Base-by-base conservation (phyloP, 2,113 vertebrate genomes). In the Psettodes erumei region DNA sequence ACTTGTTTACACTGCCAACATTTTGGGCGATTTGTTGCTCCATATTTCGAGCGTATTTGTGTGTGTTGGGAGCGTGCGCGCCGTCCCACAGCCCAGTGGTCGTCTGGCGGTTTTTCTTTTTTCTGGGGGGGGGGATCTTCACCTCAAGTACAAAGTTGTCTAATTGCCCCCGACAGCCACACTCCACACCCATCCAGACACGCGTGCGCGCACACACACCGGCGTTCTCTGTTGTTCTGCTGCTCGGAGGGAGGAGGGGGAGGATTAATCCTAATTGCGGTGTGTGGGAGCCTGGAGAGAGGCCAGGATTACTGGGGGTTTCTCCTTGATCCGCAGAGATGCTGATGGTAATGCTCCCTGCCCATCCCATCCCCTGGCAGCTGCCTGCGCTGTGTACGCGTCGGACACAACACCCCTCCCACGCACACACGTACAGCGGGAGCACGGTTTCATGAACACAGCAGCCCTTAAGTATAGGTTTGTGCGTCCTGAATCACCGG, bases 381-480 rank as follows among this genome's bases (percentile, higher is more conserved):
- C 76, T 66, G 83, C 71, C 83, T 73, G 67, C n/a, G 1, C 64
- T 4, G 1, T 79, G 63, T 62, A 77, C 69, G 21, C 84, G 60
- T 79, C 55, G 37, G 71, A 50, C 37, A 23, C 86, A 79, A 85
- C 21, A 65, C 87, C 87, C 75, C 83, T 86, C 87, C 82, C 86
- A 81, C 62, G 25, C 81, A 67, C 83, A 58, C 75, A 79, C n/a
- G n/a, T 68, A 70, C 71, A 69, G 40, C 8, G 15, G n/a, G 86
- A 83, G 85, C 79, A 73, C 33, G 70, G 82, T 86, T 84, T 89
- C 88, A 85, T 47, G 76, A 88, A 62, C 77, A 37, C 84, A 82
- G 89, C 72, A 92, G 90, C 80, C 79, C 86, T 77, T 94, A 94
- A 94, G 90, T 94, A 93, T 88, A 94, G 86, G 90, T 77, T 92